A percentile compares a stretch with the other conserved stretches of the same genome.
Conservation (phyloP, 1,140 invertebrate genomes). For the Apis dorsata region DNA sequence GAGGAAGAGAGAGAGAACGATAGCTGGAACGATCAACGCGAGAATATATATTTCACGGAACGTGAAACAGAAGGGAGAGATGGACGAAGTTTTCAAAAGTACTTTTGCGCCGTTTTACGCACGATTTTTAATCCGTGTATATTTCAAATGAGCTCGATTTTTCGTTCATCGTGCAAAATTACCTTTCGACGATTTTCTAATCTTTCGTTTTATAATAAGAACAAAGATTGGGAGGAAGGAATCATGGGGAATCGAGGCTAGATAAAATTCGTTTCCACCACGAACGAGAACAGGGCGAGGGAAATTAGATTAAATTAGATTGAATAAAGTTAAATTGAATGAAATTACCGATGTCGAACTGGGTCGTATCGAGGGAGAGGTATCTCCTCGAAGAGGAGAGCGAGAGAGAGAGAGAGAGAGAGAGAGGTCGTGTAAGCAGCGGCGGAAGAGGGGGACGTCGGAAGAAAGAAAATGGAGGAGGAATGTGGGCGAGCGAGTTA, state of each 20-base stretch:
- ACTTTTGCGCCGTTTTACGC: too few species aligned
- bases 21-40: conserved; percentile 41
- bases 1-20: neutral
- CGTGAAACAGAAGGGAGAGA: conserved; percentile 51
- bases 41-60: conserved; percentile 38
- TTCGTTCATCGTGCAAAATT: too few species aligned
- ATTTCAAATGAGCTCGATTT: too few species aligned
- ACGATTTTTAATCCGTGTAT: too few species aligned
- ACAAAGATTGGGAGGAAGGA: too few species aligned
- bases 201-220: neutral
- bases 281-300: neutral
- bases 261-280: too few species aligned
- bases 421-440: neutral
- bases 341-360: conserved; percentile 24
- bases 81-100: neutral
- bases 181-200: neutral
- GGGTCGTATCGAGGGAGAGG: conserved; percentile 10
- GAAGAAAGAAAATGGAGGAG: conserved; percentile 49
- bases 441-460: neutral
- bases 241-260: neutral
- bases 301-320: conserved; percentile 16
- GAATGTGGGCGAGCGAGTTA: conserved; percentile 72
- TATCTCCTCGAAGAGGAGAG: too few species aligned
- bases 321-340: neutral
- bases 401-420: neutral